Base-by-base conservation (phyloP, 2,113 vertebrate species). In the Pyxicephalus adspersus region DNA sequence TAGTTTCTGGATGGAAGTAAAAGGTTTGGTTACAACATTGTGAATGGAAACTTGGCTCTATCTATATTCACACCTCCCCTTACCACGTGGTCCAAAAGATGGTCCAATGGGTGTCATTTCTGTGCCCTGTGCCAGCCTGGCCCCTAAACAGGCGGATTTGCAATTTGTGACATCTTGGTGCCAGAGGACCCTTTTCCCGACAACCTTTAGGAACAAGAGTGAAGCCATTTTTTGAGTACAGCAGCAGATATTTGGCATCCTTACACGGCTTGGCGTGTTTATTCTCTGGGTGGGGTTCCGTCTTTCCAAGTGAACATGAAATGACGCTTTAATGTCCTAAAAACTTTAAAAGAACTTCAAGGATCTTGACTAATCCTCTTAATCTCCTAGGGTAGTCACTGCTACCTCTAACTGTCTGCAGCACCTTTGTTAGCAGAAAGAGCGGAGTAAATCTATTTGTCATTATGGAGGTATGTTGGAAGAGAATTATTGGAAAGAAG, bases 401-500 rank as follows among this genome's bases (percentile, higher is more conserved):
- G 79, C 70, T 65, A 74, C 79, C 79, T 74, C 65, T 34, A 65
- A 77, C 66, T 31, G 60, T 65, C 23, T 54, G 71, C 76, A 76
- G 18, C 19, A n/a, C 34, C 57, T 60, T 0, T 16, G 54, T 76
- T 22, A 80, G 23, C 80, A 67, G 22, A 16, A 17, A n/a, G 2
- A 0, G 25, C 67, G 45, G 75, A 34, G 66, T 5, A 1, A 29
- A 16, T 0, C 52, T 6, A 26, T 15, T 18, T 64, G 28, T 78
- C 26, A 51, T 71, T 67, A 84, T 63, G 54, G 20, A 75, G 83
- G 31, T 77, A 82, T 60, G 2, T 17, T 71, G 34, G 17, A 77
- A 68, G 68, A 83, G 81, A 83, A 57, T 83, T 76, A 76, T 50
- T 84, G 61, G 51, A 80, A 83, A 80, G 28, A 55, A 79, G 67